A percentile compares a stretch with the other conserved stretches of the same genome.
phyloP scores from a whole-genome alignment of 2,113 vertebrate species.

The Choloepus hoffmanni region DNA sequence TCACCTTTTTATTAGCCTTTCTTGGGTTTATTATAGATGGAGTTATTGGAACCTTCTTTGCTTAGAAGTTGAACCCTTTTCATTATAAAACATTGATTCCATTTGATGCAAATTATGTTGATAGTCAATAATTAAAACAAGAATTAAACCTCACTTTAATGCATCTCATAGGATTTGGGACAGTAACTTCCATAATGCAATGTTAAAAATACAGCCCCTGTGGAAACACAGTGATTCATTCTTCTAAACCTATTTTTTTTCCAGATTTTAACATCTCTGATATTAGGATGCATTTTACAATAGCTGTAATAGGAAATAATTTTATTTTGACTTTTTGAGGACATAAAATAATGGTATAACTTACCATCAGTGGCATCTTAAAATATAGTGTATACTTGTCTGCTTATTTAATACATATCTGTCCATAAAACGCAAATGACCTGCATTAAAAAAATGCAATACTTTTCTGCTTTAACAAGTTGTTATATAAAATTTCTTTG shows the following conservation, averaged over 20 bases:
- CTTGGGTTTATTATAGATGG: constrained; percentile 39
- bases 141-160: constrained; percentile 5
- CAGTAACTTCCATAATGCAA: neutral
- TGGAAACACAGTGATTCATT: neutral
- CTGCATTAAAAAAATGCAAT: neutral
- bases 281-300: neutral
- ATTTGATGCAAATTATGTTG: constrained; percentile 64
- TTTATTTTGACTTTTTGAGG: neutral
- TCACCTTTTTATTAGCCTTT: constrained; percentile 23
- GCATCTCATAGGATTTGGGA: neutral
- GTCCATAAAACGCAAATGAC: neutral
- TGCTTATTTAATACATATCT: neutral
- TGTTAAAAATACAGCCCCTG: neutral
- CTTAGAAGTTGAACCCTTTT: constrained; percentile 65
- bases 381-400: neutral
- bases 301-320: neutral
- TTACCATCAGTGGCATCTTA: neutral
- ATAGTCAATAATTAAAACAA: constrained; percentile 51
- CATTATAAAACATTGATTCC: constrained; percentile 12
- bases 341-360: neutral
- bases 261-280: constrained; percentile 5
- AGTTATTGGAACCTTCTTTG: constrained; percentile 57
- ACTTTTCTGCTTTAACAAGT: neutral
- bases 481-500: neutral
- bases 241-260: neutral